These are phyloP conservation scores for Gallinago nigripennis DNA, from an alignment of 2,797 vertebrate species.

Conservation along the genomic window DNA sequence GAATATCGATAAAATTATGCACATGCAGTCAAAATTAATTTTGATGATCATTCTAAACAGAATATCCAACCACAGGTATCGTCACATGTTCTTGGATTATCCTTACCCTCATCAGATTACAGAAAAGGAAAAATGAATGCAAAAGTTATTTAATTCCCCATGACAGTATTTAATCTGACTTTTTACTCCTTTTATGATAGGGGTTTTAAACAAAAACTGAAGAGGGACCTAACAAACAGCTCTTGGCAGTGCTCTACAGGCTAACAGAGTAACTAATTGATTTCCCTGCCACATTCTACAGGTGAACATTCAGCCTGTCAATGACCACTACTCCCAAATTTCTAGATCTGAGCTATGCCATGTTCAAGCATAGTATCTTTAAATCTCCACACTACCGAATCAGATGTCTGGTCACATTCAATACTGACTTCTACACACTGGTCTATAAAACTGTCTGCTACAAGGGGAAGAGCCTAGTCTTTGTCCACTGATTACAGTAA, in stretches of 20 bases:
- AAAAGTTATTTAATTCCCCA: background rate
- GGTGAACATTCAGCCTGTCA: background rate
- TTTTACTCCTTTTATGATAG: background rate
- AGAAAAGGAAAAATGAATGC: background rate
- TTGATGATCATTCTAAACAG: background rate
- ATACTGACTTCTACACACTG: background rate
- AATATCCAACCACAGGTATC: background rate
- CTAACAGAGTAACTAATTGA: background rate
- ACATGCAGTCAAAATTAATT: background rate
- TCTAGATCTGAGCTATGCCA: background rate
- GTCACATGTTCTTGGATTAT: background rate
- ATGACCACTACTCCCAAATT: background rate
- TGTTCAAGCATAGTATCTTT: background rate
- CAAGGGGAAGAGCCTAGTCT: background rate
- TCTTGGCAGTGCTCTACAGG: background rate
- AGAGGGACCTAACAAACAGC: background rate
- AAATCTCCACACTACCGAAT: background rate
- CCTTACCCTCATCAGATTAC: background rate
- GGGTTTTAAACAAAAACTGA: background rate
- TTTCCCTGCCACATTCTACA: background rate
- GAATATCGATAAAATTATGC: background rate
- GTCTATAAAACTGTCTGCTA: background rate
- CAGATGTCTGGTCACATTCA: background rate
- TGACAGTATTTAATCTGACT: background rate
- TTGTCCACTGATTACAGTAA: background rate